Base-by-base conservation (phyloP, 2,797 vertebrate species). In the Sciurus vulgaris region DNA sequence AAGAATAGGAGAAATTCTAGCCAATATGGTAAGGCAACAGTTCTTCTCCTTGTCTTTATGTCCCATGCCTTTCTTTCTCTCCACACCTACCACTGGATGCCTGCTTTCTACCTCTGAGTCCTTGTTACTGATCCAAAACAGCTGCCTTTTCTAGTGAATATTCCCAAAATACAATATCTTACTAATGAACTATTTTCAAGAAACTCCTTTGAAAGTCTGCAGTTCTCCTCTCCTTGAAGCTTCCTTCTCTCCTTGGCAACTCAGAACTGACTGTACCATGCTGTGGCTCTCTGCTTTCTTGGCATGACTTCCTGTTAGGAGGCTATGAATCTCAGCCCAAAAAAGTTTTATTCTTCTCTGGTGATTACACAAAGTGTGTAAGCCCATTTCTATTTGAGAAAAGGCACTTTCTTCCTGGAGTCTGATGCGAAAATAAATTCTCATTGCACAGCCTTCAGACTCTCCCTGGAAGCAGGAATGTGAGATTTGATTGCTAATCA, bases 341-440 rank as follows among this genome's bases (percentile, higher is more conserved):
- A 77, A 63, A 86, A 47, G 35, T 20, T 67, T 96, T 73, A 44
- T 79, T 93, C 20, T 91, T 79, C 82, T 74, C 12, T 38, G 3
- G 2, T 47, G 15, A 79, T 84, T 51, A 74, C 4, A 93, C 12
- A n/a, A 92, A 84, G 15, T 24, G 22, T 0, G 33, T 41, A 86
- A 81, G 44, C 10, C 20, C 14, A 14, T 69, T 88, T 93, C 54
- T 47, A 28, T 1, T 67, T 63, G 5, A 12, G 38, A 69, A 96
- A 94, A 41, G 12, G 15, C 26, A 59, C 30, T 41, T 69, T 83
- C 70, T 84, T 35, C 22, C 38, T 61, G 2, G 14, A 81, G 15
- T 90, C 30, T 90, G 30, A 83, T 33, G 67, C 86, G 56, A 84
- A 90, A 87, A 83, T 89, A 77, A 90, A 65, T 14, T 79, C 49